Base-by-base conservation (phyloP, 2,113 vertebrate species). In the Urocolius indicus region DNA sequence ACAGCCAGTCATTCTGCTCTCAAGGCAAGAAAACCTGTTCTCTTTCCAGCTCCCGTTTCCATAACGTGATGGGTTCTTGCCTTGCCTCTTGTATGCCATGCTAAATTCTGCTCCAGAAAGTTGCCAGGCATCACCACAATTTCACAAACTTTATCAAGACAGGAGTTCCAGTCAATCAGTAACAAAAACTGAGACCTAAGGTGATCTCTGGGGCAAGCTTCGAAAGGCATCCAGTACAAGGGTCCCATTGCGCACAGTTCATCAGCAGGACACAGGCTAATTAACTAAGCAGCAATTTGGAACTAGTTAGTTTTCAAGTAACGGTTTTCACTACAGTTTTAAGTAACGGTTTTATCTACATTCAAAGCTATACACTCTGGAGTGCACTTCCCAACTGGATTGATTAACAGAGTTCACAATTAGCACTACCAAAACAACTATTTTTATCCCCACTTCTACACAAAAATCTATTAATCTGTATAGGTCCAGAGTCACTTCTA, bases 261-360 rank as follows among this genome's bases (percentile, higher is more conserved):
- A 96, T 67, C 96, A 92, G 86, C 62, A 91, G 95, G 93, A 96
- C 94, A 91, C 1, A 3, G 90, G 89, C 96, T 96, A 96, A 97
- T 96, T 96, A 98, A 96, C 96, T 83, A 91, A 90, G 95, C 72
- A 38, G 63, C 75, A 93, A 94, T 95, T 85, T 83, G 96, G 94
- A 97, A 94, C 84, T 87, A 73, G 54, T 69, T 58, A 23, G 73
- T 85, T 93, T 89, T 46, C 94, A 93, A 68, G 79, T 78, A 92
- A 91, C 2, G 63, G 76, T 58, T 91, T 66, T 85, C 81, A 34
- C 74, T 58, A 51, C 65, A 75, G 57, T 21, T 69, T n/a, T n/a
- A n/a, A n/a, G n/a, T n/a, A n/a, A n/a, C 52, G 58, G 57, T 62
- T 36, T 61, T 79, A 52, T 6, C 55, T 30, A 71, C 24, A 6